phyloP scores from a whole-genome alignment of 1,140 invertebrate species.

The Carposina sasakii region DNA sequence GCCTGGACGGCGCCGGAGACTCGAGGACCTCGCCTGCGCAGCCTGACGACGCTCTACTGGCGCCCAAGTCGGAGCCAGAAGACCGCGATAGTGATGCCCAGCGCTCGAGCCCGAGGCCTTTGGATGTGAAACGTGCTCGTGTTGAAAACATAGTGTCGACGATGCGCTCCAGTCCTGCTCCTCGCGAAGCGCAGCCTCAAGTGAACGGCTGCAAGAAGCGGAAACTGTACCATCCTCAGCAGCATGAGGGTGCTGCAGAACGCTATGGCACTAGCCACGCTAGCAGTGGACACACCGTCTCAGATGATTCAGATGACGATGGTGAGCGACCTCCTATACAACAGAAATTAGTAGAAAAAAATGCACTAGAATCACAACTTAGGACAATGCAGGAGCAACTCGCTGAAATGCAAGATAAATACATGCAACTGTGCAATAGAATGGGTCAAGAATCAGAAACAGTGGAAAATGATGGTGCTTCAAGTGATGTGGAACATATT shows the following conservation, averaged over 20 bases:
- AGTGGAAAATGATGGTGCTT: slow-evolving; percentile 81
- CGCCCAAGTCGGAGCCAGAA: slow-evolving; percentile 79
- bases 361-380: slow-evolving; percentile 87
- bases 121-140: slow-evolving; percentile 90
- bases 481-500: slow-evolving; percentile 78
- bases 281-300: slow-evolving; percentile 70
- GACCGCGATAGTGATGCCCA: slow-evolving; percentile 74
- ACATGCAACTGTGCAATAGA: slow-evolving; percentile 87
- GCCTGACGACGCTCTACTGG: slow-evolving; percentile 74
- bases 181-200: slow-evolving; percentile 78
- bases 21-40: slow-evolving; percentile 81
- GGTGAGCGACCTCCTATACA: slow-evolving; percentile 82
- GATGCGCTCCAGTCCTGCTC: slow-evolving; percentile 88
- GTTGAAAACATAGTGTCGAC: slow-evolving; percentile 96
- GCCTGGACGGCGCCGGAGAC: slow-evolving; percentile 78
- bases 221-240: slow-evolving; percentile 97
- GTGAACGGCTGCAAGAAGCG: slow-evolving; percentile 96
- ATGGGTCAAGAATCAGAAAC: slow-evolving; percentile 86
- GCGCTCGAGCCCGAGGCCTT: slow-evolving; percentile 72
- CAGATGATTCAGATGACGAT: slow-evolving; percentile 83
- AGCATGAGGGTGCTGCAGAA: slow-evolving; percentile 84
- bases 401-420: slow-evolving; percentile 92
- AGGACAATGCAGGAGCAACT: slow-evolving; percentile 91
- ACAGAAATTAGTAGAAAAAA: slow-evolving; percentile 88
- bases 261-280: slow-evolving; percentile 74